Conservation (phyloP, 2,113 vertebrate genomes). For the Mormyrus lacerda region DNA sequence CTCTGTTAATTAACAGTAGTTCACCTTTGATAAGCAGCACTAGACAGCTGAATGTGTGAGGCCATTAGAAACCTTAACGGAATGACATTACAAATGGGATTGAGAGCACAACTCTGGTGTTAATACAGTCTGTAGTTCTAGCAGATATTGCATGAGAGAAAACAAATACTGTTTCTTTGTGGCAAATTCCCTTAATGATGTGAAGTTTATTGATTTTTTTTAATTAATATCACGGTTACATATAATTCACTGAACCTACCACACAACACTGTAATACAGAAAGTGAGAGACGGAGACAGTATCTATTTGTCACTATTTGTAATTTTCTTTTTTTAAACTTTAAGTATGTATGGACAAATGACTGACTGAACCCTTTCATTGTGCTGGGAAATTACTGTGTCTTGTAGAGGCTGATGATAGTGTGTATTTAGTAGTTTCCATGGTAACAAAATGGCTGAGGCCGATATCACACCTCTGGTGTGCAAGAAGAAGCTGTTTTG, state of each 20-base stretch:
- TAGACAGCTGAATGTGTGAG: background rate
- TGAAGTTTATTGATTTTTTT: background rate
- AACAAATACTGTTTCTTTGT: background rate
- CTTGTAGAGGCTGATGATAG: slow-evolving; percentile 35
- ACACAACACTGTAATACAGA: background rate
- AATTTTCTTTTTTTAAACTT: slow-evolving; percentile 2
- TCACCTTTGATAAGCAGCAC: background rate
- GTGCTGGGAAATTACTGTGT: slow-evolving; percentile 12
- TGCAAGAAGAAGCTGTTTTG: slow-evolving; percentile 44
- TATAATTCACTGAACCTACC: background rate
- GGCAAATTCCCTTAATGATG: background rate
- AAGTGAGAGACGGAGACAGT: background rate
- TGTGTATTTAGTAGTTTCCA: slow-evolving; percentile 59
- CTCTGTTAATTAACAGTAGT: background rate
- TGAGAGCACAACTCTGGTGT: background rate
- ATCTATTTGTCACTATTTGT: background rate
- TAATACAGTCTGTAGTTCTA: background rate
- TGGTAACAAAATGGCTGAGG: slow-evolving; percentile 57
- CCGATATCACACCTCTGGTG: slow-evolving; percentile 44
- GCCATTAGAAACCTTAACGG: no score
- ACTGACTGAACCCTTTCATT: slow-evolving; percentile 21
- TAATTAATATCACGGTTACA: background rate
- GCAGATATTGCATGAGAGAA: background rate
- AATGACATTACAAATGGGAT: background rate
- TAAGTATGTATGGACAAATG: slow-evolving; percentile 17